Evolutionary conservation across 2,797 vertebrate genomes (phyloP).

Genomic region (Apogon talboti): DNA sequence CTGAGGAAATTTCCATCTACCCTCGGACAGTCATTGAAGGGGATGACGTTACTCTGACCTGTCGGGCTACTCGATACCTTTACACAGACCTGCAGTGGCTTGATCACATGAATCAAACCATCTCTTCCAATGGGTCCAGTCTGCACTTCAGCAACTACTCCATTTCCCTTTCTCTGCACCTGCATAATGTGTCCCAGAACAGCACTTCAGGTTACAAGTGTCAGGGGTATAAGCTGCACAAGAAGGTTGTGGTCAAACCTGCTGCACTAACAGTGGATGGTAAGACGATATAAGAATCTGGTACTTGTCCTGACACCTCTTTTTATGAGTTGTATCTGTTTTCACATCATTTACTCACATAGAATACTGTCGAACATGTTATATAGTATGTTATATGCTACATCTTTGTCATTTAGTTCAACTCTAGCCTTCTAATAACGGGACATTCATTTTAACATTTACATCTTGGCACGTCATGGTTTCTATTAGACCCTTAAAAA

Average conservation of each 20-base stretch:
- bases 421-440: neutral
- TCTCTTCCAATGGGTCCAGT: conserved; percentile 51
- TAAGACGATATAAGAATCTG: conserved; percentile 51
- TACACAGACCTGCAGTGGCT: conserved; percentile 87
- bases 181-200: conserved; percentile 83
- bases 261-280: conserved; percentile 82
- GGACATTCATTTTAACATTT: neutral
- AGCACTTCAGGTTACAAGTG: conserved; percentile 83
- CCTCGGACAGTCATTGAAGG: conserved; percentile 81
- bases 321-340: neutral
- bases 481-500: neutral
- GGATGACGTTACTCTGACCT: conserved; percentile 82
- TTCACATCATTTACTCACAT: neutral
- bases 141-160: conserved; percentile 75
- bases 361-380: too few relatives aligned
- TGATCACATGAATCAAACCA: conserved; percentile 71
- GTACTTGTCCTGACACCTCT: neutral
- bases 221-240: conserved; percentile 76
- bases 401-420: neutral
- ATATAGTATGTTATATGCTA: neutral
- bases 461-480: neutral
- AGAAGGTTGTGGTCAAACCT: conserved; percentile 72
- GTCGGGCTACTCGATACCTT: conserved; percentile 87
- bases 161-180: conserved; percentile 80
- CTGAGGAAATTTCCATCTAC: conserved; percentile 65